Evolutionary conservation across 2,888 invertebrate species (phyloP).

Genomic region (Callinectes sapidus): DNA sequence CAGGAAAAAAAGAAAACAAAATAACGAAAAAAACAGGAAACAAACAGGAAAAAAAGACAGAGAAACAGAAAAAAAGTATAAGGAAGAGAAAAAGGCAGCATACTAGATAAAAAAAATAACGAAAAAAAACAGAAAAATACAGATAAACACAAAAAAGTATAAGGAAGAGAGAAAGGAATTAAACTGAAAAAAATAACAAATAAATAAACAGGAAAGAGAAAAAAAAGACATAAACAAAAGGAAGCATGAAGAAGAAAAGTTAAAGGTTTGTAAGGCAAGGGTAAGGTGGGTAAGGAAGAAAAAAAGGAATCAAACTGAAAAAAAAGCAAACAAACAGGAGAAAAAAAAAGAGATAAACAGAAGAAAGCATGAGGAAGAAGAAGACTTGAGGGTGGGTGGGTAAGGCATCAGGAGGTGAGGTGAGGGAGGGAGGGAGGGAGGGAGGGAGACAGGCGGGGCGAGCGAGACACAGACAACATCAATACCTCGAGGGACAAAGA

Average conservation of each 20-base stretch:
- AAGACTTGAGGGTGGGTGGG: background rate
- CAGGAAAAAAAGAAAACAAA: background rate
- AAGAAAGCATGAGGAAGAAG: background rate
- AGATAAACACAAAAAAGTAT: background rate
- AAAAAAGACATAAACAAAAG: too few relatives aligned
- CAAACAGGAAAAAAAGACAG: constrained; percentile 39
- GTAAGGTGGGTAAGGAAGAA: too few relatives aligned
- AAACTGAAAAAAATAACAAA: background rate
- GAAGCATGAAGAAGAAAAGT: too few relatives aligned
- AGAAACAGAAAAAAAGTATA: background rate
- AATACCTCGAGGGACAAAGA: constrained; percentile 38
- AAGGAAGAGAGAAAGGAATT: too few relatives aligned
- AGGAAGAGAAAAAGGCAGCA: constrained; percentile 30
- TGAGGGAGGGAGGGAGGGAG: background rate
- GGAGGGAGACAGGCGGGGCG: background rate
- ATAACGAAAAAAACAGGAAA: background rate
- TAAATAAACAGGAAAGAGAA: background rate
- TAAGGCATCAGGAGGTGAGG: background rate
- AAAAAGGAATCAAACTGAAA: background rate
- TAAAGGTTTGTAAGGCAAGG: too few relatives aligned
- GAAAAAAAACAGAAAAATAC: constrained; percentile 18
- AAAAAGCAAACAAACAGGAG: too few relatives aligned
- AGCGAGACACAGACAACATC: constrained; percentile 37
- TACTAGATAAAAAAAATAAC: background rate
- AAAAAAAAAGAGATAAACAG: background rate